Base-by-base conservation (phyloP, 1,140 invertebrate genomes). In the Amyelois transitella region DNA sequence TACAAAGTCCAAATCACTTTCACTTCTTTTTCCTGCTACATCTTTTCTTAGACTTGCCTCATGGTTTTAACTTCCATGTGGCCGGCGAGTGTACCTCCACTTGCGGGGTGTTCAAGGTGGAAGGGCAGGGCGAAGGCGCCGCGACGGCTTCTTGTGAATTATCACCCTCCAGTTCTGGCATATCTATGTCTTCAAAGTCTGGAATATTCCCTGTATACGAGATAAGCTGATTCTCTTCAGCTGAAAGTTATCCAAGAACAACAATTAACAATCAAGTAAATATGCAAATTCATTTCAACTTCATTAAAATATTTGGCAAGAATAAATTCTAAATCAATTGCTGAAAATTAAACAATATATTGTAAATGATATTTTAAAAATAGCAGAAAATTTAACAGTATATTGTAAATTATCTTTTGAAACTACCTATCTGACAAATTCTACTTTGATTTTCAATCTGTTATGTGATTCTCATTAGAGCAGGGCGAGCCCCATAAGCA, bases 131-230 rank as follows among this genome's bases (percentile, higher is more conserved):
- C 6, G 62, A 57, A n/a, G 78, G 74, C 43, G 69, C 64, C 58
- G 69, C 20, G 47, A 58, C 67, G 18, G 53, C 51, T 7, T 77
- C 77, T 58, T 78, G 73, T 48, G 77, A 76, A 52, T 71, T 68
- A 20, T 87, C 86, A 14, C 60, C 76, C 63, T 86, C 83, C 62
- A 88, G 59, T 25, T 82, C 77, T 18, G 81, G 75, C 60, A 87
- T 74, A 60, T 45, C 67, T 62, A 89, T 86, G 69, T 89, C 84
- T 61, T 84, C 87, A 76, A 89, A 86, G 75, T 86, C 85, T 72
- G 88, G 83, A 77, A 85, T 81, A 81, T 81, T 81, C 60, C 81
- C 77, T 76, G 84, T 84, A 82, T 89, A 89, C 70, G 87, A 89
- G 52, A 89, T 89, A 72, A 89, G 72, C 77, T 89, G 85, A 86